These are phyloP conservation scores for Anoplophora glabripennis DNA, from an alignment of 1,140 invertebrate genomes.

Conservation along the genomic window DNA sequence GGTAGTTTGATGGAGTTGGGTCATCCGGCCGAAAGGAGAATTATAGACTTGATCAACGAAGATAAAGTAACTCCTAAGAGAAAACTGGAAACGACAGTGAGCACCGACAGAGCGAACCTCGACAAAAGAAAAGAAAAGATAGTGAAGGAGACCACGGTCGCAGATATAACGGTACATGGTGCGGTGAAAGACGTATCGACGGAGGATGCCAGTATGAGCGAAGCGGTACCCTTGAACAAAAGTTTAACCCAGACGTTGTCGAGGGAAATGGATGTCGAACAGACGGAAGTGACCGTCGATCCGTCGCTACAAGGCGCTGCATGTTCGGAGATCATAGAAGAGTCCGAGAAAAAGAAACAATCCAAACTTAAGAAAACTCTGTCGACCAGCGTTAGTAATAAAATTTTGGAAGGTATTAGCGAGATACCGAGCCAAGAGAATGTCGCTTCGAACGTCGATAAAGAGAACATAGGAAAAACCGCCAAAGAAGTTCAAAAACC, in stretches of 20 bases:
- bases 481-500: constrained; percentile 25
- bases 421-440: constrained; percentile 45
- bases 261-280: constrained; percentile 39
- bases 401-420: constrained; percentile 41
- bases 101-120: constrained; percentile 55
- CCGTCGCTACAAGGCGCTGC: constrained; percentile 42
- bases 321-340: constrained; percentile 45
- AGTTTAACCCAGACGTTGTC: constrained; percentile 46
- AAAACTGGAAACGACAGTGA: constrained; percentile 68
- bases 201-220: constrained; percentile 37
- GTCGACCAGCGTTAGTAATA: constrained; percentile 38
- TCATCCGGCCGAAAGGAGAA: constrained; percentile 55
- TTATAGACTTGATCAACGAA: constrained; percentile 65
- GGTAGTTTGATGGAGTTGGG: constrained; percentile 65
- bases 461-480: constrained; percentile 44
- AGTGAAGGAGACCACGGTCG: constrained; percentile 45
- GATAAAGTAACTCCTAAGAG: constrained; percentile 57
- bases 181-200: constrained; percentile 27
- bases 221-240: constrained; percentile 38
- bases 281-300: constrained; percentile 29
- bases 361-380: constrained; percentile 40
- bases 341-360: constrained; percentile 46
- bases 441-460: constrained; percentile 45
- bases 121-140: constrained; percentile 59
- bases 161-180: constrained; percentile 44